A percentile compares a stretch with the other conserved stretches of the same genome.
These are phyloP conservation scores for Agelastica alni DNA, from an alignment of 2,888 invertebrate genomes.

Conservation along the genomic window DNA sequence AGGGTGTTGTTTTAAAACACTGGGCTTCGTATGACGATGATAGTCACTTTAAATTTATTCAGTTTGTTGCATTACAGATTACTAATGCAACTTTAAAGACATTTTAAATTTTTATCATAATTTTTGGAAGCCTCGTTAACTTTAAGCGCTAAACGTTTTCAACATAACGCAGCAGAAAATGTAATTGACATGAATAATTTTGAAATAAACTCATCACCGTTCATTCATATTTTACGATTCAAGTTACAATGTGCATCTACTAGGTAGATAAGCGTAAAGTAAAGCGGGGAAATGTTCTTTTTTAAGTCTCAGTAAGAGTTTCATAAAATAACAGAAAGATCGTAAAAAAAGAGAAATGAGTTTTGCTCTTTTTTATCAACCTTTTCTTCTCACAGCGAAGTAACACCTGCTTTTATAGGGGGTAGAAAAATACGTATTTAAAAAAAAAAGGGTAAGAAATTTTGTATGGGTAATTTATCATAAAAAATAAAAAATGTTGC, in stretches of 20 bases:
- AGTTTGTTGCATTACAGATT: too few relatives aligned
- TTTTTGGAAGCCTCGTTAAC: not conserved
- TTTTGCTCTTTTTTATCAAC: slow-evolving; percentile 12
- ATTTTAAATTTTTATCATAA: not conserved
- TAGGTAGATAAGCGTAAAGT: slow-evolving; percentile 19
- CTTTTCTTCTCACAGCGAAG: not conserved
- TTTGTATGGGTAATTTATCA: too few relatives aligned
- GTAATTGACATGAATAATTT: slow-evolving; percentile 7
- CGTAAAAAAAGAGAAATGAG: slow-evolving; percentile 22
- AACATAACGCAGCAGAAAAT: not conserved
- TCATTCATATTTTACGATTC: slow-evolving; percentile 9
- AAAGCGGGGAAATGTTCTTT: slow-evolving; percentile 19
- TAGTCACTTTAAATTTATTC: too few relatives aligned
- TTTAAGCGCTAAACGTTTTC: not conserved
- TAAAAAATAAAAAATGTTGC: too few relatives aligned
- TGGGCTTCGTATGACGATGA: too few relatives aligned
- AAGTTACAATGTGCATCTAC: slow-evolving; percentile 10
- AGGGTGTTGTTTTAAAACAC: too few relatives aligned
- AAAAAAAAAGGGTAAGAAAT: too few relatives aligned
- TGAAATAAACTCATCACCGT: slow-evolving; percentile 7
- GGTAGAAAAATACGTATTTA: too few relatives aligned
- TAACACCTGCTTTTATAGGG: too few relatives aligned
- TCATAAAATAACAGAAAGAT: slow-evolving; percentile 15
- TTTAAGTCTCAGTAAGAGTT: slow-evolving; percentile 20
- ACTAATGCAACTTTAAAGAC: too few relatives aligned